Evolutionary conservation across 2,797 vertebrate species (phyloP).

Genomic region (Clamator glandarius): DNA sequence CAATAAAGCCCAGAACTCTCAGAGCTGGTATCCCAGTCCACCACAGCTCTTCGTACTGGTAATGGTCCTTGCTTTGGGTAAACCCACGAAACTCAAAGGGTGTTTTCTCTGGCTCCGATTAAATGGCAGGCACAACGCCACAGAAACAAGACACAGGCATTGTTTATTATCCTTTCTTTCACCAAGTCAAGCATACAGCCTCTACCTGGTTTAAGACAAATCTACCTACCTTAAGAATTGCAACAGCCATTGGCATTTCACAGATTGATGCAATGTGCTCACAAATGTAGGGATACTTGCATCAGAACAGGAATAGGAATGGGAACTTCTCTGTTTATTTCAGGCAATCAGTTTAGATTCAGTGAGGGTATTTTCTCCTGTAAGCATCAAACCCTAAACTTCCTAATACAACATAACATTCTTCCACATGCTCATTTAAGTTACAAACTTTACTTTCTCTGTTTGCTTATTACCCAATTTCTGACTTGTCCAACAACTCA

Average conservation of each 20-base stretch:
- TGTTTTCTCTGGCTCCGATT: neutral
- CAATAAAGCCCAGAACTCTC: neutral
- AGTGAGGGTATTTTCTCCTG: neutral
- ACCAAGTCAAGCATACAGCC: neutral
- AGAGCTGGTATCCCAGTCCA: neutral
- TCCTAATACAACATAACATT: neutral
- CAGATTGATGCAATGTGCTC: neutral
- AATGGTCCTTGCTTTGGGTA: neutral
- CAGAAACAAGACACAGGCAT: neutral
- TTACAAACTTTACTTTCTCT: neutral
- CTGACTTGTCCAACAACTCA: neutral
- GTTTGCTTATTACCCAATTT: neutral
- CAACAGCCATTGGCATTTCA: neutral
- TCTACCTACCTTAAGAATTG: neutral
- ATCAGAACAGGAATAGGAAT: neutral
- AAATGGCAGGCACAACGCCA: neutral
- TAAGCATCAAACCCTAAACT: neutral
- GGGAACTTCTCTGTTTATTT: neutral
- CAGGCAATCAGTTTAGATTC: neutral
- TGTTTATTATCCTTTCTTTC: neutral
- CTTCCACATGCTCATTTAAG: neutral
- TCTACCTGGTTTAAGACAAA: neutral
- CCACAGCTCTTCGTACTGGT: neutral
- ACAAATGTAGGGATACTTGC: neutral
- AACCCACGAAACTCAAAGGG: neutral